Percentiles rank a stretch among this genome's conserved stretches.
These are phyloP conservation scores for Octonoba sinensis DNA, from an alignment of 2,888 invertebrate genomes.

Conservation along the genomic window DNA sequence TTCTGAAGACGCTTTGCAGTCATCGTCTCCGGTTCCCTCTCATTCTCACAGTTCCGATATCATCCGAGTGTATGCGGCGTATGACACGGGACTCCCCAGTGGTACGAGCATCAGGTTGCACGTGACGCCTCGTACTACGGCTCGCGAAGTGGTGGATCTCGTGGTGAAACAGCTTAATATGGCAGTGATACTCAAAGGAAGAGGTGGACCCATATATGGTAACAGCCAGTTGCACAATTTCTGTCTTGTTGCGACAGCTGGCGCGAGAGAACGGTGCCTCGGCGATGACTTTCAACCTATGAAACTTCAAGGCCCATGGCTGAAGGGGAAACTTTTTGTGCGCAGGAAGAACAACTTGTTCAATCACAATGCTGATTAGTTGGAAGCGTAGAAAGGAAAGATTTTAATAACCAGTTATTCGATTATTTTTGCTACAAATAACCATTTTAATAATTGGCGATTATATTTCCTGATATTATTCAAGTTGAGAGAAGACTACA, in stretches of 20 bases:
- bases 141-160: constrained; percentile 93
- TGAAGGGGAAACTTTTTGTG: constrained; percentile 92
- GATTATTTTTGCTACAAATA: too few species aligned
- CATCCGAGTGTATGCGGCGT: constrained; percentile 92
- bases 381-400: too few species aligned
- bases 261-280: constrained; percentile 92
- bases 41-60: constrained; percentile 72
- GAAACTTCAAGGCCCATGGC: constrained; percentile 95
- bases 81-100: constrained; percentile 92
- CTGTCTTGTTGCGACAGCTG: constrained; percentile 95
- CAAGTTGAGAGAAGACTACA: too few species aligned
- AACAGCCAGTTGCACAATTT: constrained; percentile 86
- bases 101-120: constrained; percentile 94
- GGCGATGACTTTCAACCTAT: constrained; percentile 94
- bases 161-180: constrained; percentile 96
- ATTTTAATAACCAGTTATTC: too few species aligned
- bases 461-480: too few species aligned
- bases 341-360: constrained; percentile 79
- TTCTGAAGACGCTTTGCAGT: background rate
- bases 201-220: constrained; percentile 83
- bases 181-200: constrained; percentile 86
- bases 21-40: constrained; percentile 16
- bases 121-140: constrained; percentile 92
- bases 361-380: constrained; percentile 17
- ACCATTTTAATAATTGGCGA: too few species aligned